Conservation (phyloP, 2,888 invertebrate genomes). For the Lepidocyrtoides sp. region DNA sequence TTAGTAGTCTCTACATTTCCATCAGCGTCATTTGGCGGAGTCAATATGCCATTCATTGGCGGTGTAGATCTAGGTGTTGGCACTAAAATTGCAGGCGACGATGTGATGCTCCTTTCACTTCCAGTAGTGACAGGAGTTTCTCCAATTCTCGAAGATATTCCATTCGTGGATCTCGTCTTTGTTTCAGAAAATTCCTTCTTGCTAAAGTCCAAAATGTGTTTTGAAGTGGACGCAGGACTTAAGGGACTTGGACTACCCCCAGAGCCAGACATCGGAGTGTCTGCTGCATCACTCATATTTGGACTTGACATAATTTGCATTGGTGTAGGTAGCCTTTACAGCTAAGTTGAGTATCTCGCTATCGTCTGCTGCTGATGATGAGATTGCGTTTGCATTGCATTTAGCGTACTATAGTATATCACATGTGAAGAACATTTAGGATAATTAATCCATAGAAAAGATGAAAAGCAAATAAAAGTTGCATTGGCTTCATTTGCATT, state of each 20-base stretch:
- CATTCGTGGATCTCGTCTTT: conserved; percentile 39
- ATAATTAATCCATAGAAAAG: not conserved
- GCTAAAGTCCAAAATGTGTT: conserved; percentile 69
- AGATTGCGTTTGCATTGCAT: conserved; percentile 47
- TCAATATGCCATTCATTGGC: conserved; percentile 79
- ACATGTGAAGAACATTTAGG: conserved; percentile 12
- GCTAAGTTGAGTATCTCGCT: not conserved
- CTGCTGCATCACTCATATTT: conserved; percentile 77
- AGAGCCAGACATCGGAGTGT: conserved; percentile 78
- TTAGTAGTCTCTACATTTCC: conserved; percentile 61
- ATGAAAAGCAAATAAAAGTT: conserved; percentile 23
- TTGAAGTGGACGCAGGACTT: conserved; percentile 55
- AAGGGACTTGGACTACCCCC: conserved; percentile 75
- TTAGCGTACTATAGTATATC: conserved; percentile 8
- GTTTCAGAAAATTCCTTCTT: conserved; percentile 58
- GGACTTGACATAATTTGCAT: conserved; percentile 81
- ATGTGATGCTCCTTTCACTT: conserved; percentile 65
- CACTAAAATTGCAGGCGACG: conserved; percentile 77
- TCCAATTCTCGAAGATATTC: conserved; percentile 37
- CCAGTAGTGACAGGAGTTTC: conserved; percentile 22
- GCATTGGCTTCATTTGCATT: conserved; percentile 71
- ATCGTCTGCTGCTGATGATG: not conserved
- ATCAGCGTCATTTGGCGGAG: conserved; percentile 78
- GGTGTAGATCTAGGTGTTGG: conserved; percentile 79
- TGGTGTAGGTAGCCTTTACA: conserved; percentile 41